A percentile compares a stretch with the other conserved stretches of the same genome.
Evolutionary conservation across 2,888 invertebrate species (phyloP).

Genomic region (Ceraclea dissimilis): DNA sequence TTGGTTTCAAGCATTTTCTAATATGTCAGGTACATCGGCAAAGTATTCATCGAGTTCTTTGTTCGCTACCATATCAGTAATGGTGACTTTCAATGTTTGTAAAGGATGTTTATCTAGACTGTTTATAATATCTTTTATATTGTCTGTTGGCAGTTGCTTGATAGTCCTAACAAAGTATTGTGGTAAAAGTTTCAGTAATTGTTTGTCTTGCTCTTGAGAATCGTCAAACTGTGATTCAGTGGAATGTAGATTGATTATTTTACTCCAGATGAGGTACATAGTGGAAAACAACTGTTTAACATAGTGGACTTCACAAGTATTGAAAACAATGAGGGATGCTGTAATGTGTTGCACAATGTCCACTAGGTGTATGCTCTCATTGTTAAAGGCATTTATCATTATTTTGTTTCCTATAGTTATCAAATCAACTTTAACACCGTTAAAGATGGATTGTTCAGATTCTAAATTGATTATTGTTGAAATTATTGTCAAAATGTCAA

Average conservation of each 20-base stretch:
- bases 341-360: constrained; percentile 20
- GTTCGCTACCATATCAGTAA: constrained; percentile 12
- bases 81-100: constrained; percentile 2
- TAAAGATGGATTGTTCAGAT: neutral
- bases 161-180: constrained; percentile 21
- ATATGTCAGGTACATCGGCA: neutral
- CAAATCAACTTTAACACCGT: constrained; percentile 7
- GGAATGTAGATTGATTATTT: neutral
- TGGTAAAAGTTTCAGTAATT: constrained; percentile 10
- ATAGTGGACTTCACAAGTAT: neutral
- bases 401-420: constrained; percentile 14
- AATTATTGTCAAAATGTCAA: constrained; percentile 17
- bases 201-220: neutral
- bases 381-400: constrained; percentile 7
- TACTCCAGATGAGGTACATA: constrained; percentile 12
- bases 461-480: constrained; percentile 11
- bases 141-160: constrained; percentile 9
- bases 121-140: constrained; percentile 1
- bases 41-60: constrained; percentile 14
- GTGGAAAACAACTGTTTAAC: constrained; percentile 8
- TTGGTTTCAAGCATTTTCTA: too few relatives aligned
- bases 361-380: constrained; percentile 5
- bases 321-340: constrained; percentile 1
- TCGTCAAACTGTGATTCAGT: neutral
- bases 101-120: constrained; percentile 4